Evolutionary conservation across 2,888 invertebrate species (phyloP), one percentile per base, ranked within the genome.

Genomic region (Eupelmus urozonus): DNA sequence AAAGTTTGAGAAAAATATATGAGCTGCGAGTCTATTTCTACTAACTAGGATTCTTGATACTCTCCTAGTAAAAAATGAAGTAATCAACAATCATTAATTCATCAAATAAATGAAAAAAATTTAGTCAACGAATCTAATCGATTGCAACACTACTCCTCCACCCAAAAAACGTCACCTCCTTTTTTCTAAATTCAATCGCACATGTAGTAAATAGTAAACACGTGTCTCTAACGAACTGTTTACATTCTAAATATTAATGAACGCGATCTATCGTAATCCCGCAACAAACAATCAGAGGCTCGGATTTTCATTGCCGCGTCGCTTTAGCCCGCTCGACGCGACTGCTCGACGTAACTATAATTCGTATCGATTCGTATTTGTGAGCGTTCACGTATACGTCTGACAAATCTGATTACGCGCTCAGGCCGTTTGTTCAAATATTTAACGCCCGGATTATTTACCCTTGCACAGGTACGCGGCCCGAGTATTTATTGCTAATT

Each of bases 181-280:
- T n/a, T n/a, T n/a, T 51, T 29, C 71, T 34, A 66, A 74, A 59
- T 59, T 49, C 25, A 63, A 72, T 73, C 18, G 29, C 20, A 4
- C 20, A n/a, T n/a, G n/a, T n/a, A n/a, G n/a, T n/a, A n/a, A n/a
- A n/a, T n/a, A n/a, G n/a, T n/a, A n/a, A n/a, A n/a, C n/a, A n/a
- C n/a, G 53, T 53, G 34, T 71, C 40, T 16, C 59, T 77, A 78
- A 73, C 67, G 73, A 78, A 57, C 67, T 78, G 72, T 78, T 72
- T 78, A 60, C 73, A 55, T 45, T n/a, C 55, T 23, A 69, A 78
- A 73, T 78, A 69, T 78, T 69, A 72, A 78, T 66, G 72, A 23
- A 18, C 53, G 29, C 53, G 29, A 67, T 57, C 55, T 67, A 72
- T 67, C 42, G 51, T 67, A 70, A 73, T 73, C 13, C 55, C 29